Conservation (phyloP, 2,113 vertebrate genomes). For the Pampusana beccarii region DNA sequence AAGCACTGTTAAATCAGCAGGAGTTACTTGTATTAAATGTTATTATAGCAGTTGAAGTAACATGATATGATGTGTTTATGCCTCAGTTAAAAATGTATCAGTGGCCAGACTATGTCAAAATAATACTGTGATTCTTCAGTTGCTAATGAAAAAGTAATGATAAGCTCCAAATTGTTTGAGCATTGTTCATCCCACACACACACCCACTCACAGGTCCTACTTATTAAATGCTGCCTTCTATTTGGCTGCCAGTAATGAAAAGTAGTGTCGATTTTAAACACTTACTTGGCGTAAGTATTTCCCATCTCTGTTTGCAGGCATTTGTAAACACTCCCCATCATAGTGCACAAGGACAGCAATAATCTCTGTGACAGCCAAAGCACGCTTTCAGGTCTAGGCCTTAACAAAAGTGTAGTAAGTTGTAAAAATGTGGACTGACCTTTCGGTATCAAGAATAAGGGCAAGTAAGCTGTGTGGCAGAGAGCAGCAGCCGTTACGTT, state of each 20-base stretch:
- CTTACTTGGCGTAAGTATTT: not conserved
- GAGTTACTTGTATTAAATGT: not conserved
- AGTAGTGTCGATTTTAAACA: not conserved
- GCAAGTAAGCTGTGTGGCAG: not conserved
- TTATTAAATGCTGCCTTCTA: not conserved
- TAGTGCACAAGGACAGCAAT: not conserved
- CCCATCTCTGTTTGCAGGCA: not conserved
- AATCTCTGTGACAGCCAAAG: not conserved
- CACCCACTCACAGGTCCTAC: not conserved
- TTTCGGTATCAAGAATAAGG: not conserved
- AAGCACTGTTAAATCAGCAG: slow-evolving; percentile 38
- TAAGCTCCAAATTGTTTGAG: not conserved
- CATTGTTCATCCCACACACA: not conserved
- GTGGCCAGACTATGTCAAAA: not conserved
- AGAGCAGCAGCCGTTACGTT: not conserved
- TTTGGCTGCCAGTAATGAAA: not conserved
- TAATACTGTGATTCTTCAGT: not conserved
- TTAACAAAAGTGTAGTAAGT: not conserved
- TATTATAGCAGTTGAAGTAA: slow-evolving; percentile 18
- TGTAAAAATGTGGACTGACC: not conserved
- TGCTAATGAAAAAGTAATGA: not conserved
- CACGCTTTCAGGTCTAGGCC: not conserved
- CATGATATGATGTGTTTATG: not conserved
- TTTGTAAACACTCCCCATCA: not conserved
- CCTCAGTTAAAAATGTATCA: not conserved